phyloP scores from a whole-genome alignment of 2,888 invertebrate genomes.

The Xylota segnis region DNA sequence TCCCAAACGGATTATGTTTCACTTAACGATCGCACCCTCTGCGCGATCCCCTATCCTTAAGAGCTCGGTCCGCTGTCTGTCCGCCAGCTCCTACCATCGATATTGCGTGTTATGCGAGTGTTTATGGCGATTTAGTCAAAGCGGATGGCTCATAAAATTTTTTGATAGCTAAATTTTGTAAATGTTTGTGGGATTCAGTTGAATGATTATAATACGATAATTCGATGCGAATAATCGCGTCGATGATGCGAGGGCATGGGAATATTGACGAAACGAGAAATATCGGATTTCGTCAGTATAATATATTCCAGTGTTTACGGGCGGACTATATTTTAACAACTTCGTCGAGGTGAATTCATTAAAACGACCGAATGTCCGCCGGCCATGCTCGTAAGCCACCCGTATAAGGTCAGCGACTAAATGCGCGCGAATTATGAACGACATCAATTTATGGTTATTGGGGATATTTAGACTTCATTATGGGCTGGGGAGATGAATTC shows the following conservation, averaged over 20 bases:
- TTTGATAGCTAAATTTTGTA: constrained; percentile 84
- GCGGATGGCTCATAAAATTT: constrained; percentile 84
- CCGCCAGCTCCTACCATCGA: constrained; percentile 33
- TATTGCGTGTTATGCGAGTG: constrained; percentile 79
- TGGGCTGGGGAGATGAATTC: constrained; percentile 67
- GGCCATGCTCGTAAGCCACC: constrained; percentile 47
- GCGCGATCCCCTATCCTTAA: constrained; percentile 39
- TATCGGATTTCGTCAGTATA: constrained; percentile 53
- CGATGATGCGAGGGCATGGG: constrained; percentile 42
- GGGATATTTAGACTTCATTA: constrained; percentile 73
- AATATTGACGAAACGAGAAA: constrained; percentile 53
- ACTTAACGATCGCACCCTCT: constrained; percentile 70
- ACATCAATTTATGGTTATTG: constrained; percentile 73
- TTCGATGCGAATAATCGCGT: constrained; percentile 56
- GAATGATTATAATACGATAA: constrained; percentile 39
- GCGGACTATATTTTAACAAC: constrained; percentile 66
- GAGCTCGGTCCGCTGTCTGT: background rate
- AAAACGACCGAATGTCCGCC: constrained; percentile 44
- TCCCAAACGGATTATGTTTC: constrained; percentile 81
- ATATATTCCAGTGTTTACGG: constrained; percentile 67
- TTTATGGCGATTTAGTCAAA: constrained; percentile 84
- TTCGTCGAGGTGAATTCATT: constrained; percentile 44
- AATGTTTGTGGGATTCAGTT: constrained; percentile 16
- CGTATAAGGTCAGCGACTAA: constrained; percentile 66
- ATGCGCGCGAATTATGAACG: constrained; percentile 74